Evolutionary conservation across 53 echinoderm and acorn worm species (phyloP), one percentile per base, ranked within the genome.

Genomic region (Patiria pectinifera): DNA sequence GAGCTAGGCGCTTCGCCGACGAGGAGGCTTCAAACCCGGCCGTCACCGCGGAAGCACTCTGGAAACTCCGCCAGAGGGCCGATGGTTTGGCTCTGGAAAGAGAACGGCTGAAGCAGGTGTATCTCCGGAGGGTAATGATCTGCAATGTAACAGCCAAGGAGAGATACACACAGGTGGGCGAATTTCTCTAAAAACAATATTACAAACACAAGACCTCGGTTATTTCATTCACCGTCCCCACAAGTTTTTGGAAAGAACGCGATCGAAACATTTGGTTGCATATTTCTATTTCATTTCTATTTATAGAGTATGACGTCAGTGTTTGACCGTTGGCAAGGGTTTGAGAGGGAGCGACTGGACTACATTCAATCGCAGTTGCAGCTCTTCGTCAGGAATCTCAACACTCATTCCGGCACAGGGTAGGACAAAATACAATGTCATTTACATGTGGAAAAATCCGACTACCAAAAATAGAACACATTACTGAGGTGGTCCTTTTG

Each of bases 301-400:
- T 86, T 86, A n/a, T 93, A 96, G 95, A 91, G 90, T 53, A 94
- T 96, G 96, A 85, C 92, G 82, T 82, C 84, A 63, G 87, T 91
- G 21, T 87, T 96, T 48, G 82, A 87, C 26, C 87, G 84, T 24
- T 96, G 96, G 71, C 93, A 93, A 59, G 81, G 59, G 4, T 69
- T 96, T 46, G 96, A 96, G 76, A 80, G 93, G 25, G 66, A 66
- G 4, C 87, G 96, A 14, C 75, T 96, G 66, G 93, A 95, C 23
- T 83, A 77, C 60, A 6, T 95, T 4, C 91, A 95, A 71, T 83
- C 78, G 4, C 94, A 96, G 92, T 66, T 96, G 9, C 58, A 86
- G 25, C 87, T 91, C 25, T 92, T 93, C 47, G 74, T 95, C 14
- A 83, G 92, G 15, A 48, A 82, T 46, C 69, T 95, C 49, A 95